Conservation (phyloP, 2,113 vertebrate species). For the Equus przewalskii region DNA sequence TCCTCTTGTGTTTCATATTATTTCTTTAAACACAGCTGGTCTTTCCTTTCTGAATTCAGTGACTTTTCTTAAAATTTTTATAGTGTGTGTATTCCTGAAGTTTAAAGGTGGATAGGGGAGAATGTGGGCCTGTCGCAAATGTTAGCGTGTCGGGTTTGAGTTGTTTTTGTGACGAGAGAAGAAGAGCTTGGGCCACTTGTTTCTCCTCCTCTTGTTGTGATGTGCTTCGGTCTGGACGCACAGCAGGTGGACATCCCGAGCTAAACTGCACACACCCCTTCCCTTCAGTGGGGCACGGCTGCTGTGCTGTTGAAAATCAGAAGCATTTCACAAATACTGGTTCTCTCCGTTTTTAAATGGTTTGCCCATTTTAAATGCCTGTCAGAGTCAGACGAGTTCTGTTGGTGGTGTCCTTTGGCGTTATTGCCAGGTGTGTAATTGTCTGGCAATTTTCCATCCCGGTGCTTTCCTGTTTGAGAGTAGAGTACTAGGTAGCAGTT, state of each 20-base stretch:
- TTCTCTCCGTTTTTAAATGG: slow-evolving; percentile 62
- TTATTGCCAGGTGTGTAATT: slow-evolving; percentile 71
- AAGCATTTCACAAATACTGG: slow-evolving; percentile 35
- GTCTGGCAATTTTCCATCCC: slow-evolving; percentile 70
- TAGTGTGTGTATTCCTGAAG: not conserved
- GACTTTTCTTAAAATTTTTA: slow-evolving; percentile 21
- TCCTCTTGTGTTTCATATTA: not conserved
- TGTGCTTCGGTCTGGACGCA: rapidly evolving
- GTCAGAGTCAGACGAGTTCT: slow-evolving; percentile 72
- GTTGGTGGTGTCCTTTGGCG: slow-evolving; percentile 52
- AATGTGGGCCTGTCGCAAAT: not conserved
- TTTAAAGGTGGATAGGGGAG: not conserved
- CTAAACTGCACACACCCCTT: rapidly evolving
- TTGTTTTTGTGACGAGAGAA: not conserved
- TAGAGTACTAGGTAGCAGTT: not conserved
- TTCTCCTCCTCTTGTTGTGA: not conserved
- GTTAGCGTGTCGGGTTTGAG: not conserved
- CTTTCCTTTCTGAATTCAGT: not conserved
- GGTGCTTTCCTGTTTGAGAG: slow-evolving; percentile 63
- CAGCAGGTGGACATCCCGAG: rapidly evolving
- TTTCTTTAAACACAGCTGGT: slow-evolving; percentile 29
- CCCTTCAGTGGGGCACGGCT: rapidly evolving
- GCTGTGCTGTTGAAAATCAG: not conserved
- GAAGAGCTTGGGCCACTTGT: not conserved
- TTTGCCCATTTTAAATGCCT: slow-evolving; percentile 60